These are phyloP conservation scores for Trachelus troglodyta DNA, from an alignment of 2,888 invertebrate genomes.

Conservation along the genomic window DNA sequence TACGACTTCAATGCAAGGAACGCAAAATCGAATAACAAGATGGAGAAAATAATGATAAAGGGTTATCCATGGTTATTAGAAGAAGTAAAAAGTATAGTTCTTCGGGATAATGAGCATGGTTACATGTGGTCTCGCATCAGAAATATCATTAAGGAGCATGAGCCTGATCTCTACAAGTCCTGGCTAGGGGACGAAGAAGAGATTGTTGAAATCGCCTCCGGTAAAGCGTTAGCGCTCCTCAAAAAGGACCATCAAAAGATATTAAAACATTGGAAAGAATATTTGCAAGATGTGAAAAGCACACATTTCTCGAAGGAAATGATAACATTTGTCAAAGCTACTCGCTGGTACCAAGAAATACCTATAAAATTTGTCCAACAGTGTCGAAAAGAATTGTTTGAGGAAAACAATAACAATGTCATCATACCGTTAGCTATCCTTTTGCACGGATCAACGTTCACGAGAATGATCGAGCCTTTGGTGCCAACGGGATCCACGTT, in stretches of 20 bases:
- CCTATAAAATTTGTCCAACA: conserved; percentile 43
- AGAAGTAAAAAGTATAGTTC: conserved; percentile 17
- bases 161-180: conserved; percentile 27
- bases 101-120: neutral
- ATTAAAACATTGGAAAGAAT: conserved; percentile 31
- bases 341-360: conserved; percentile 53
- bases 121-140: neutral
- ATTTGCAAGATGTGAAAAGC: conserved; percentile 14
- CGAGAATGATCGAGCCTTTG: conserved; percentile 37
- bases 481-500: conserved; percentile 37
- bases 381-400: conserved; percentile 20
- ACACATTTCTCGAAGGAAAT: neutral
- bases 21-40: conserved; percentile 14
- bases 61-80: conserved; percentile 45
- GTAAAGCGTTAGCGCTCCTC: conserved; percentile 16
- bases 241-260: conserved; percentile 22
- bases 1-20: conserved; percentile 39
- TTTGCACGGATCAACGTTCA: conserved; percentile 34
- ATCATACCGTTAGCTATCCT: conserved; percentile 38
- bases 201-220: conserved; percentile 3
- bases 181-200: conserved; percentile 9
- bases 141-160: conserved; percentile 17
- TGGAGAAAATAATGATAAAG: conserved; percentile 22
- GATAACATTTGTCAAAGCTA: conserved; percentile 36
- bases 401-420: conserved; percentile 9